Evolutionary conservation across 2,888 invertebrate species (phyloP), one percentile per base, ranked within the genome.

Genomic region (Drosophila formosana): DNA sequence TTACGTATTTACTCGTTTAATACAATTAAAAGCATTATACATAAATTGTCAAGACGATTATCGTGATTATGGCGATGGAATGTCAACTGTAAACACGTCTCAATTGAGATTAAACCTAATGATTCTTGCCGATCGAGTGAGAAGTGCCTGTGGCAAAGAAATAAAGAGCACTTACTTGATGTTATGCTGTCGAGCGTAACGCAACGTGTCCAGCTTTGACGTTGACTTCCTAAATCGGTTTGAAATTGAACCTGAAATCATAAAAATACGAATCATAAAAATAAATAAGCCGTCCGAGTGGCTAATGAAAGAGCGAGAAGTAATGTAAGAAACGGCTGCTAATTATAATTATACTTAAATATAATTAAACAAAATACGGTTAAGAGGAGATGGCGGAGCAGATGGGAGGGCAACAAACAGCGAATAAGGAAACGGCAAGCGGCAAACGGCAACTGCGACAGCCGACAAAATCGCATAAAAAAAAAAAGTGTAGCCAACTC

Each of bases 371-470:
- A 45, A 37, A 50, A 53, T 46, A 53, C 53, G 56, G 32, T 49
- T 53, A 43, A 26, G 26, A 11, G 32, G 11, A 30, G 37, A 11
- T n/a, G 23, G n/a, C 18, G 45, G 23, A 11, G 30, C 11, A 37
- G 34, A 37, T 18, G 28, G 5, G 18, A 18, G 32, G 7, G 28
- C 9, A 18, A 30, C 1, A 8, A 3, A 9, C 13, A 11, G 26
- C 43, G 46, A 61, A 74, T 47, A 68, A 64, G 75, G 78, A 75
- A 78, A 73, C 52, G 32, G 13, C 64, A 41, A 52, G 50, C 52
- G 32, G 13, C 58, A 41, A 51, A 50, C 49, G 55, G 43, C 63
- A 67, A 39, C 47, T 58, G 62, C 61, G 55, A 51, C 50, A 67
- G 46, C 26, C 32, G 32, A 13, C 39, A 50, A 66, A 37, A 23